These are phyloP conservation scores for Dorcus hopei DNA, from an alignment of 2,888 invertebrate genomes.

Conservation along the genomic window DNA sequence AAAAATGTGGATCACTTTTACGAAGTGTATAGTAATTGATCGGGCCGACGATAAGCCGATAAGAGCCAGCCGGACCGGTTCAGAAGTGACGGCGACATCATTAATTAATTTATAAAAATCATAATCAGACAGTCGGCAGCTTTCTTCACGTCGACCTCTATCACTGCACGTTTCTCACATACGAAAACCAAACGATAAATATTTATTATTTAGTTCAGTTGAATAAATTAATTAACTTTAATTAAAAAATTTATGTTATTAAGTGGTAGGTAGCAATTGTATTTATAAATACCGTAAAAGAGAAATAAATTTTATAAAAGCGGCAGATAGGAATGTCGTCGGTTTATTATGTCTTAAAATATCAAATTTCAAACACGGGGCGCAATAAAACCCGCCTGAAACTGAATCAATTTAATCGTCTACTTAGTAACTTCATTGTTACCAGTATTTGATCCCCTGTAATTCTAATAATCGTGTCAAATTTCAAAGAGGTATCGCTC, in stretches of 20 bases:
- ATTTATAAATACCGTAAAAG: too few species aligned
- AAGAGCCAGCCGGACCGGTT: constrained; percentile 21
- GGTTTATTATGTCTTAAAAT: too few species aligned
- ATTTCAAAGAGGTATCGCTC: not conserved
- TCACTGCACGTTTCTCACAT: not conserved
- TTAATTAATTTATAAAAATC: constrained; percentile 28
- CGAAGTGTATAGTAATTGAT: constrained; percentile 21
- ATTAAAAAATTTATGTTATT: too few species aligned
- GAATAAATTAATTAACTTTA: not conserved
- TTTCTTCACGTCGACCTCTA: constrained; percentile 10
- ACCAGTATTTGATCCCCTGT: too few species aligned
- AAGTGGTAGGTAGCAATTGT: too few species aligned
- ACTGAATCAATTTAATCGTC: too few species aligned
- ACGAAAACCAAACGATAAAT: not conserved
- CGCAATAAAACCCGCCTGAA: too few species aligned
- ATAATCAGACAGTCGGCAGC: constrained; percentile 24
- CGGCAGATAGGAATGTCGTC: too few species aligned
- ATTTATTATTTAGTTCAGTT: not conserved
- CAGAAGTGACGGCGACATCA: constrained; percentile 24
- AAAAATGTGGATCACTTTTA: constrained; percentile 22
- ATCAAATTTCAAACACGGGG: too few species aligned
- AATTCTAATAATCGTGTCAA: not conserved
- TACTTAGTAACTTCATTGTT: too few species aligned
- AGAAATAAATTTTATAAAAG: too few species aligned
- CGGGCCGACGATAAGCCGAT: constrained; percentile 21